Evolutionary conservation across 2,113 vertebrate genomes (phyloP).

Genomic region (cat (Felis catus)): DNA sequence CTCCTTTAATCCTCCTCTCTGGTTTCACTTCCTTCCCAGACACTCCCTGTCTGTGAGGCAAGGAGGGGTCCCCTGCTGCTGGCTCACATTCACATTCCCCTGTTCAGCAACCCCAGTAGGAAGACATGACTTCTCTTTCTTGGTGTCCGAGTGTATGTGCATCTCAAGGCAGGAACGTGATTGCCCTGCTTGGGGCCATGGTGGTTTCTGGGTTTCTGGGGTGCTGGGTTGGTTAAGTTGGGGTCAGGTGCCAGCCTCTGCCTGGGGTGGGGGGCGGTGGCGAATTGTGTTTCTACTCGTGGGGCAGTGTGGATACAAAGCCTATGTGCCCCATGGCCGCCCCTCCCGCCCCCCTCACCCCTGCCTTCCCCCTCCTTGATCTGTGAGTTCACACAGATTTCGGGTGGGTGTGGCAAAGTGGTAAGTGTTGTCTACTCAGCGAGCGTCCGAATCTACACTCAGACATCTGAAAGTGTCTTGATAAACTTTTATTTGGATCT

Average conservation of each 20-base stretch:
- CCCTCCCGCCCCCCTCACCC: fast-evolving
- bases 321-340: fast-evolving
- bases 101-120: not conserved
- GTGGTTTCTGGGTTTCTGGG: no score
- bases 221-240: not conserved
- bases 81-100: no score
- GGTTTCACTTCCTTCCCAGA: not conserved
- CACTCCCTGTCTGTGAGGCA: not conserved
- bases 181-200: not conserved
- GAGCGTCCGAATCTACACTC: no score
- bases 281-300: not conserved
- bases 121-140: not conserved
- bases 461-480: not conserved
- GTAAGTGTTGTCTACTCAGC: fast-evolving
- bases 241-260: not conserved
- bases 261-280: not conserved
- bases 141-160: not conserved
- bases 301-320: not conserved
- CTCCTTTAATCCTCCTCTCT: not conserved
- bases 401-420: not conserved
- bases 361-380: not conserved
- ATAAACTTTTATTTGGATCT: not conserved
- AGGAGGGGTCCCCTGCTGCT: no score
- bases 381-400: fast-evolving
- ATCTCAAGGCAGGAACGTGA: not conserved